Base-by-base conservation (phyloP, 2,113 vertebrate genomes). In the Origma solitaria region DNA sequence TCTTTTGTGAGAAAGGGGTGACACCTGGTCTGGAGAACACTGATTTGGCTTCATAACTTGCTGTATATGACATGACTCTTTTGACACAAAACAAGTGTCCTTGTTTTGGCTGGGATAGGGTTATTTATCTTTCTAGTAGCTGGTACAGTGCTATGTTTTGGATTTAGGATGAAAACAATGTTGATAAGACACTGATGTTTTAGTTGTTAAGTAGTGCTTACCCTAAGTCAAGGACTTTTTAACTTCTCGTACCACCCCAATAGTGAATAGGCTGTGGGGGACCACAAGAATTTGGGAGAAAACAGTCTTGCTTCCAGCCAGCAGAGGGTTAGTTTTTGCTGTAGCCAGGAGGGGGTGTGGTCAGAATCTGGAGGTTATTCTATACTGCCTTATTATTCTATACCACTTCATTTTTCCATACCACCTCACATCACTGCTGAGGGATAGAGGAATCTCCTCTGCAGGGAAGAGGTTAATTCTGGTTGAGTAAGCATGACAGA, bases 231-330 rank as follows among this genome's bases (percentile, higher is more conserved):
- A 58, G 30, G 38, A 31, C 5, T 31, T 91, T 5, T 24, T 9
- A 35, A 7, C 30, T 91, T 65, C 45, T 60, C 10, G 19, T 45
- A 13, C 10, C 3, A 10, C 12, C 21, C 10, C 17, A 72, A 7
- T 10, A 27, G 8, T 27, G 58, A 58, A 27, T 8, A 65, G 24
- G 13, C 11, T 31, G 3, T 4, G 9, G 16, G 2, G 4, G 1
- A 75, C 19, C 45, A 31, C 15, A 61, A 27, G 47, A 37, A 28
- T 38, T 11, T 66, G 45, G 8, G 31, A 53, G 38, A 40, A 72
- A 79, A 38, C 17, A 18, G 21, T 33, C 33, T 27, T 51, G 7
- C 5, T 18, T 68, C 22, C 33, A 33, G 37, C 27, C 10, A 33
- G 11, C 10, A 58, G 37, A 33, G 25, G 6, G 14, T 23, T 68